Evolutionary conservation across 2,888 invertebrate species (phyloP).

Genomic region (Eubasilissa splendida): DNA sequence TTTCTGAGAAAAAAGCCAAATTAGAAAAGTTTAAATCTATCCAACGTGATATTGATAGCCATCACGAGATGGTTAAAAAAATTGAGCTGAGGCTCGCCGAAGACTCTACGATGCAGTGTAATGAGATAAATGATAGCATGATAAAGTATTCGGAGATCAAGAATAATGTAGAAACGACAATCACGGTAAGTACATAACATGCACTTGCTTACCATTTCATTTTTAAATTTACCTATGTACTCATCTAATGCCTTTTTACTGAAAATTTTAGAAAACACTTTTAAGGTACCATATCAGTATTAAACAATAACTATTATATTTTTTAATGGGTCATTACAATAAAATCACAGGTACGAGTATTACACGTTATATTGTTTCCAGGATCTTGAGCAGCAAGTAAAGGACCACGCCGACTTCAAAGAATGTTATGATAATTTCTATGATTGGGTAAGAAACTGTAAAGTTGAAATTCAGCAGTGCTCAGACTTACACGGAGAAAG

Average conservation of each 20-base stretch:
- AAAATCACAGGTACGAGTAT: no score
- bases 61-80: conserved; percentile 84
- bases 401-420: conserved; percentile 90
- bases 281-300: no score
- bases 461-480: conserved; percentile 87
- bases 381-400: conserved; percentile 87
- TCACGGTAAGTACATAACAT: conserved; percentile 70
- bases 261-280: no score
- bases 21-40: conserved; percentile 90
- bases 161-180: conserved; percentile 77
- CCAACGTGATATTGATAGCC: conserved; percentile 86
- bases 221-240: no score
- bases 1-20: conserved; percentile 92
- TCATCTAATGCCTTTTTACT: no score
- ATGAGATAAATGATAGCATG: conserved; percentile 80
- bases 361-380: conserved; percentile 62
- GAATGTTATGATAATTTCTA: conserved; percentile 85
- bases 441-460: conserved; percentile 88
- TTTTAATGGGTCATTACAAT: no score
- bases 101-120: conserved; percentile 77
- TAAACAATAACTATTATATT: no score
- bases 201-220: no score
- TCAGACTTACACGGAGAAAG: conserved; percentile 92
- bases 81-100: conserved; percentile 82
- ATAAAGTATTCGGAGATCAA: conserved; percentile 81